Base-by-base conservation (phyloP, 2,888 invertebrate genomes). In the Drosophila setosimentum region DNA sequence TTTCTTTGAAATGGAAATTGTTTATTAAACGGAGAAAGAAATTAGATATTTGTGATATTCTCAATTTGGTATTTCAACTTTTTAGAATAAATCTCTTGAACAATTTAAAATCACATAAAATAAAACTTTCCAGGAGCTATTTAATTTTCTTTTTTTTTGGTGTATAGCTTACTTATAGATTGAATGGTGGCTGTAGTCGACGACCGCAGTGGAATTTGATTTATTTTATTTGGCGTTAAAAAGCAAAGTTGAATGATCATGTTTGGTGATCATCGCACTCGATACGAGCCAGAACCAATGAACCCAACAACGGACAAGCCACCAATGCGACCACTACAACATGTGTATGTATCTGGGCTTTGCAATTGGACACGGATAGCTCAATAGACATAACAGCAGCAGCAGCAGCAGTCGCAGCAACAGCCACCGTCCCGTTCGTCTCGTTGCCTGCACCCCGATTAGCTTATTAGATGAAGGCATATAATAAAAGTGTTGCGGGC, bases 191-290 rank as follows among this genome's bases (percentile, higher is more conserved):
- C 59, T 27, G 32, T 76, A 83, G 87, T 85, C 90, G 80, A 85
- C 88, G 90, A 90, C 90, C 89, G 82, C 76, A 75, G 37, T 73
- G 89, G 91, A 90, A 89, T 87, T 87, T 87, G 87, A 87, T 87
- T 90, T 87, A 90, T 87, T 90, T 87, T 90, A 89, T 87, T 87
- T 90, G 89, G 91, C 91, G 87, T 87, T 87, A 89, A 87, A 90
- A 87, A 88, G 89, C 87, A 76, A 83, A 90, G 87, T 86, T 90
- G 89, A 81, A 89, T 82, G 86, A 87, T 88, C 87, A 87, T 86
- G 90, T 86, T 86, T 86, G 90, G 85, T 80, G 85, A 78, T 86
- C 78, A 83, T 86, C 80, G 76, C 73, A 66, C 80, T 80, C 80
- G 80, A 81, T 81, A 82, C 76, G 80, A 76, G 55, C 63, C 82